Conservation (phyloP, 2,797 vertebrate genomes). For the Bradypodion ventrale region DNA sequence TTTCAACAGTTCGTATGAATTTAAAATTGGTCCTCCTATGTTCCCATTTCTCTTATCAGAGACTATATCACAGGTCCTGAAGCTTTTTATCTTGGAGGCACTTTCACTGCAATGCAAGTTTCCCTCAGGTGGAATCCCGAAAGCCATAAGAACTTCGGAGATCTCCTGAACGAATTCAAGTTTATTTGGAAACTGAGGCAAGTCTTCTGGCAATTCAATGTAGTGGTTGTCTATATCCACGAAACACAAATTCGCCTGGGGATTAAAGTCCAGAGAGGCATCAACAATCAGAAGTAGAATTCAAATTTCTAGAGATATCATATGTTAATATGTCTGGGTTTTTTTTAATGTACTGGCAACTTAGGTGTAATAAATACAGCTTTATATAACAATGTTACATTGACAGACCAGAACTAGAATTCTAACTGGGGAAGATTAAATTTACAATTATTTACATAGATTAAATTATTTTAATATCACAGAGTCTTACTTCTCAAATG, state of each 20-base stretch:
- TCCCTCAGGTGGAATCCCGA: slow-evolving; percentile 91
- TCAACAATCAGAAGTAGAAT: neutral
- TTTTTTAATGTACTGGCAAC: neutral
- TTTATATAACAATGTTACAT: neutral
- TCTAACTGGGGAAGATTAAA: neutral
- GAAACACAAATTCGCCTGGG: slow-evolving; percentile 96
- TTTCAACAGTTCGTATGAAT: slow-evolving; percentile 89
- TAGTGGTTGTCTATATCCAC: slow-evolving; percentile 99
- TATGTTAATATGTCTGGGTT: neutral
- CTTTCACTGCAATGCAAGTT: slow-evolving; percentile 87
- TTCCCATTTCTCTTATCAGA: slow-evolving; percentile 97
- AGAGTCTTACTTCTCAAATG: neutral
- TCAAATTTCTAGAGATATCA: neutral
- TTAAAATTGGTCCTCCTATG: slow-evolving; percentile 87
- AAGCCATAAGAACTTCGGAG: slow-evolving; percentile 92
- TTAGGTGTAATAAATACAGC: neutral
- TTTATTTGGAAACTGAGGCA: slow-evolving; percentile 98
- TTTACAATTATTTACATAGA: neutral
- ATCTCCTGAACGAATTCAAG: slow-evolving; percentile 98
- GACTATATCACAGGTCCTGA: slow-evolving; percentile 84
- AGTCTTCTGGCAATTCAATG: slow-evolving; percentile 95
- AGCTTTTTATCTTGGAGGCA: slow-evolving; percentile 83
- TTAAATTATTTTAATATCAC: neutral
- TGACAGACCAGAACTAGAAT: neutral
- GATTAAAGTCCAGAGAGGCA: slow-evolving; percentile 59